Base-by-base conservation (phyloP, 23 tunicate genomes). In the Oikopleura dioica region DNA sequence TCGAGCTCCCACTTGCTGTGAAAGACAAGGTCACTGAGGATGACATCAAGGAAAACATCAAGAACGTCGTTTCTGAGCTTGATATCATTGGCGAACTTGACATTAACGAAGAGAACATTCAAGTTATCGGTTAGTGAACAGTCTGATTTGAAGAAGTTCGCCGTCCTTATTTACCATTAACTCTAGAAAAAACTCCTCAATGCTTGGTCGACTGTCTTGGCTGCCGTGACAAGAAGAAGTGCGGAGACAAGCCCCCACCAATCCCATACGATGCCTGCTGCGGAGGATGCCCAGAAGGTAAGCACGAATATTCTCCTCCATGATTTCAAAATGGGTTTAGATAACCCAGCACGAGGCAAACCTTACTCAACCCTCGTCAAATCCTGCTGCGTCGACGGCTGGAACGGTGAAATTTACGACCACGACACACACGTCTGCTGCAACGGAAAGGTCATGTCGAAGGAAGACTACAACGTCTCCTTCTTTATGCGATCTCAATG, bases 181-280 rank as follows among this genome's bases (percentile, higher is more conserved):
- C 21, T 44, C 21, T 21, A 44, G 55, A 44, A 9, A 44, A 44
- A 44, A 44, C 55, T 9, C 55, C 55, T 9, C 21, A 9, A 9
- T 44, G 55, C 21, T 21, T 44, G 21, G 21, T 21, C 9, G 55
- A 44, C 16, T 44, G 55, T 21, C 21, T 44, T 9, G 55, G 55
- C 55, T 44, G 55, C 21, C 55, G 21, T 9, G 55, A 44, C 21
- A 9, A 9, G 9, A 44, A 44, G 21, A 44, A 44, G 16, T 44
- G 55, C 21, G 55, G 55, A 44, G 9, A 9, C 9, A 44, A 44
- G 21, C 55, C 55, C 9, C 55, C 55, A 44, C 55, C 55, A 44
- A 44, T 44, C 55, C 55, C 55, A 44, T 44, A 9, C 55, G 55
- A 44, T 44, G 55, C 55, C 55, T 44, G 55, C 55, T 44, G 55